Conservation (phyloP, 2,797 vertebrate species). For the Coregonus ussuriensis region DNA sequence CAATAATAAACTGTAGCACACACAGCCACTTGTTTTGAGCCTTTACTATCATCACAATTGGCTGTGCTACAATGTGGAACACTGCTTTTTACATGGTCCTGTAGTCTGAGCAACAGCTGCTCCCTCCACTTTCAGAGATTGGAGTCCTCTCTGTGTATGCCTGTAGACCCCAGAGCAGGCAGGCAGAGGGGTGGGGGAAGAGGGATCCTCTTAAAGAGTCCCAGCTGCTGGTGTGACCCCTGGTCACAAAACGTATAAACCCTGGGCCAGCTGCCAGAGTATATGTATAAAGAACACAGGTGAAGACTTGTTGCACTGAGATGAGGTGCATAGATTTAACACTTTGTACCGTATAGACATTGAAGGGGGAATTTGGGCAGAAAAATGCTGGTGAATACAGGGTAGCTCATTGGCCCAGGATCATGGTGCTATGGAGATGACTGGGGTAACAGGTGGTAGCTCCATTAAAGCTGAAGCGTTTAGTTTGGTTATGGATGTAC, state of each 20-base stretch:
- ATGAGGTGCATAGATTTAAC: no score
- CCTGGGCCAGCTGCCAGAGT: constrained; percentile 24
- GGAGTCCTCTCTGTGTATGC: background rate
- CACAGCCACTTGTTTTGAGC: background rate
- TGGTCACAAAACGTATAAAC: constrained; percentile 10
- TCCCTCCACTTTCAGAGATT: background rate
- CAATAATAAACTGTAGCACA: background rate
- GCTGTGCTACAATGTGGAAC: background rate
- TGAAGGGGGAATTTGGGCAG: no score
- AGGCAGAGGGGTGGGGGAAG: background rate
- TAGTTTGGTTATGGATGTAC: no score
- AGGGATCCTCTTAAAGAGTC: background rate
- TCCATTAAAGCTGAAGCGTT: no score
- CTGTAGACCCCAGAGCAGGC: background rate
- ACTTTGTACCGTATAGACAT: no score
- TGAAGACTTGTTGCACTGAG: no score
- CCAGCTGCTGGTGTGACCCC: constrained; percentile 46
- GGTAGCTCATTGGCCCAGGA: no score
- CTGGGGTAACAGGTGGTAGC: no score
- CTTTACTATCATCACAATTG: background rate
- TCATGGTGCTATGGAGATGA: no score
- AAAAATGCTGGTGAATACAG: no score
- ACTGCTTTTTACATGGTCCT: background rate
- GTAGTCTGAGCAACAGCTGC: background rate
- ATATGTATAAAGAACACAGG: no score